Conservation (phyloP, 2,113 vertebrate species). For the Charadrius vociferus region DNA sequence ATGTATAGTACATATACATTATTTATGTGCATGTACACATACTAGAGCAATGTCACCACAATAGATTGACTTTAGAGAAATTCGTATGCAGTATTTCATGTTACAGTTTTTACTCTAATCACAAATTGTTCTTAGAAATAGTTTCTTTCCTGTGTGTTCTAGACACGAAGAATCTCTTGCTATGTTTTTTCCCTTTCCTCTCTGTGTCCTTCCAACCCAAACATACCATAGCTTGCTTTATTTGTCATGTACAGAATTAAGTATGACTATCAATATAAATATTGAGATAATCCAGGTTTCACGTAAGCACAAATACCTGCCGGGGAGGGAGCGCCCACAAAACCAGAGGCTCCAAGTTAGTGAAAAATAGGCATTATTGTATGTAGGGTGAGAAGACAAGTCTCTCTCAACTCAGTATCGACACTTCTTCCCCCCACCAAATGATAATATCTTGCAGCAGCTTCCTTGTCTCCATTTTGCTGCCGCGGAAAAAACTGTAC, state of each 20-base stretch:
- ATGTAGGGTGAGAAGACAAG: neutral
- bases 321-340: neutral
- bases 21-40: neutral
- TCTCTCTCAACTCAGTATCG: neutral
- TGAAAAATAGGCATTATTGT: neutral
- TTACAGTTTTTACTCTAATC: neutral
- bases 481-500: neutral
- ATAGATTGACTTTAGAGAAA: neutral
- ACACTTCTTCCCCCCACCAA: neutral
- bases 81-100: neutral
- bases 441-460: neutral
- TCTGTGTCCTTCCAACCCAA: neutral
- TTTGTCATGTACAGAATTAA: neutral
- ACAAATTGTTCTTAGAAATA: neutral
- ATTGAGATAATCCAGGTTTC: neutral
- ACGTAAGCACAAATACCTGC: neutral
- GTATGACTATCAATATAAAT: neutral
- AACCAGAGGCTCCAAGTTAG: neutral
- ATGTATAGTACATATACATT: conserved; percentile 34
- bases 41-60: neutral
- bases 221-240: neutral
- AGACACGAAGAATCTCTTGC: neutral
- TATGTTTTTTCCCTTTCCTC: neutral
- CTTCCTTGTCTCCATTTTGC: neutral
- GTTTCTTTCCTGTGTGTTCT: neutral